Evolutionary conservation across 1,140 invertebrate species (phyloP).

Genomic region (Heliconius hewitsoni): DNA sequence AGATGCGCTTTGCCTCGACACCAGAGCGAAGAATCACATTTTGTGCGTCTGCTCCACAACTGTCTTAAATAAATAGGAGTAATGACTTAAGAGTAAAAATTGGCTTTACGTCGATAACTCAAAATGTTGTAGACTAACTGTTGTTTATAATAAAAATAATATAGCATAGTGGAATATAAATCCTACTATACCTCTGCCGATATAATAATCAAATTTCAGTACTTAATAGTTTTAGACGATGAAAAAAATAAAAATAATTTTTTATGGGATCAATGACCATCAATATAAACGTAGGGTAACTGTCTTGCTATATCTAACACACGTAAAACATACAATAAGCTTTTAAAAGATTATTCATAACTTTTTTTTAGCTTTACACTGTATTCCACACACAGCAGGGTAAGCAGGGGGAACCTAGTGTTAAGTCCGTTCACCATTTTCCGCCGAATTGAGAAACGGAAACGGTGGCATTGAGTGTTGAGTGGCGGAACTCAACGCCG

Average conservation of each 20-base stretch:
- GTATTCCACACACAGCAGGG: too few relatives aligned
- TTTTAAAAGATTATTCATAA: not conserved
- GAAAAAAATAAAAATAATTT: constrained; percentile 19
- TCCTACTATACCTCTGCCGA: constrained; percentile 1
- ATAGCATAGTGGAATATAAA: constrained; percentile 5
- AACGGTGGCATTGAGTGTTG: too few relatives aligned
- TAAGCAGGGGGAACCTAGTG: too few relatives aligned
- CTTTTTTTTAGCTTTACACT: too few relatives aligned
- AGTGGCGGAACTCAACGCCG: too few relatives aligned
- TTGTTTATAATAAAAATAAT: constrained; percentile 28
- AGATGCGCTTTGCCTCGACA: too few relatives aligned
- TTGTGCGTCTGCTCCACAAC: too few relatives aligned
- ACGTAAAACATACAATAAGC: not conserved
- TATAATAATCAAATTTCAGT: constrained; percentile 33
- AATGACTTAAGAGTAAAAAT: too few relatives aligned
- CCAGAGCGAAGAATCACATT: too few relatives aligned
- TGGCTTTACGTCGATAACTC: not conserved
- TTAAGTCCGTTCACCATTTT: too few relatives aligned
- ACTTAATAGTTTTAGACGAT: not conserved
- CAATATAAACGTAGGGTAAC: not conserved
- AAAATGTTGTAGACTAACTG: not conserved
- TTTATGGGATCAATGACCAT: constrained; percentile 19
- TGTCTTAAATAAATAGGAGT: too few relatives aligned
- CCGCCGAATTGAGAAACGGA: too few relatives aligned
- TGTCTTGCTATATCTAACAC: not conserved